Evolutionary conservation across 2,888 invertebrate genomes (phyloP).

Genomic region (Dryobota labecula): DNA sequence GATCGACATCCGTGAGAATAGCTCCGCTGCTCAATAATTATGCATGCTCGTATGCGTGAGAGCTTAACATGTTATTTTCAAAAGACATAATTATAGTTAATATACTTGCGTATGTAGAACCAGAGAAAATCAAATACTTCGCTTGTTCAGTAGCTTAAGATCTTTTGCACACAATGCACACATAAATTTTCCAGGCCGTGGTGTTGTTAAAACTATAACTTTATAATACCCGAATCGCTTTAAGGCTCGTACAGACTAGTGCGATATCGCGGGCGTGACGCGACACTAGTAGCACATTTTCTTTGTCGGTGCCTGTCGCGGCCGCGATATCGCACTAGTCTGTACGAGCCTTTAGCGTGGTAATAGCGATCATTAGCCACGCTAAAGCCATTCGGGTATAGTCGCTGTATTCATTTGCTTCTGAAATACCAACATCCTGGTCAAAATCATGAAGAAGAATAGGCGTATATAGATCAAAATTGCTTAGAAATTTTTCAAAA

Average conservation of each 20-base stretch:
- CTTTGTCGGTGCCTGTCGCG: no score
- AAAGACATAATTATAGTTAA: conserved; percentile 24
- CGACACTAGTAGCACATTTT: no score
- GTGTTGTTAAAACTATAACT: background rate
- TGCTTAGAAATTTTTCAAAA: background rate
- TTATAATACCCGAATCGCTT: no score
- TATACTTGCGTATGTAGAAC: conserved; percentile 8
- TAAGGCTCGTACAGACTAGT: no score
- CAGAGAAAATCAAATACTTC: background rate
- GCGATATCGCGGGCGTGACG: no score
- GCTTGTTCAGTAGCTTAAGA: background rate
- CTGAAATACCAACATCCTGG: no score
- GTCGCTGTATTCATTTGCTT: background rate
- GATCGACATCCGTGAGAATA: conserved; percentile 87
- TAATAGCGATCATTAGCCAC: no score
- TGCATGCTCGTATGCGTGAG: conserved; percentile 71
- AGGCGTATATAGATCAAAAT: no score
- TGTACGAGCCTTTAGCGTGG: no score
- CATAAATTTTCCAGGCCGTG: background rate
- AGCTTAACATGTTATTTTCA: conserved; percentile 55
- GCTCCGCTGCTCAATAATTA: conserved; percentile 73
- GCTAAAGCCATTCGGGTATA: no score
- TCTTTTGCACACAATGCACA: conserved; percentile 5
- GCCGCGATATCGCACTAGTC: no score
- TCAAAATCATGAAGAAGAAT: no score